Percentiles rank a stretch among this genome's conserved stretches.
Conservation (phyloP, 1,140 invertebrate species). For the Heliconius himera region DNA sequence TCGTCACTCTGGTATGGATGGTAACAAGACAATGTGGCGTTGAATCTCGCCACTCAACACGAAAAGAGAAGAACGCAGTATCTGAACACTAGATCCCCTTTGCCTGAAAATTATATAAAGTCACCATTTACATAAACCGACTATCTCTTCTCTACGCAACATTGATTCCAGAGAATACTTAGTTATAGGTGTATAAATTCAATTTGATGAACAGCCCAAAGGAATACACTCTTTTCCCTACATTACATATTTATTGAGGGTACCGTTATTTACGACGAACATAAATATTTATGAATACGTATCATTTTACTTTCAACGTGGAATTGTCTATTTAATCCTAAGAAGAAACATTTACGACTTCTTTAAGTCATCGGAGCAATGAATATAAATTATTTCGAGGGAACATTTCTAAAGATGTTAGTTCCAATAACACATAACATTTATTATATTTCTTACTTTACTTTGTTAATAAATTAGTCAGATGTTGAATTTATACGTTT, state of each 20-base stretch:
- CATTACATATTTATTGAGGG: conserved; percentile 17
- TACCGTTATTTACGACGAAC: conserved; percentile 17
- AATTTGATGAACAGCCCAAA: background rate
- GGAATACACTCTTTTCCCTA: conserved; percentile 11
- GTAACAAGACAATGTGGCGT: too few species aligned
- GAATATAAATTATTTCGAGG: conserved; percentile 20
- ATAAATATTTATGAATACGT: conserved; percentile 61
- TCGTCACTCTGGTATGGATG: too few species aligned
- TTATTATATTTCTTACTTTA: background rate
- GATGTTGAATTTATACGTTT: background rate
- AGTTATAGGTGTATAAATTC: background rate
- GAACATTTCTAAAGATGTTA: conserved; percentile 6
- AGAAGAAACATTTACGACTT: conserved; percentile 23
- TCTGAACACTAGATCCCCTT: too few species aligned
- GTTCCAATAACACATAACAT: conserved; percentile 8
- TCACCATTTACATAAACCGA: background rate
- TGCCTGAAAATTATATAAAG: background rate
- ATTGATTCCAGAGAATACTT: background rate
- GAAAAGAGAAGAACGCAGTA: too few species aligned
- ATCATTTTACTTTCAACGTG: conserved; percentile 58
- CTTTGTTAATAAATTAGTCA: conserved; percentile 14
- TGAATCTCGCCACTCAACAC: too few species aligned
- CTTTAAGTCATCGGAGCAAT: conserved; percentile 23
- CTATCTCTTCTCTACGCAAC: background rate
- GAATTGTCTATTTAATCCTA: conserved; percentile 22